Conservation (phyloP, 2,888 invertebrate species). For the Leucoptera coffeella region DNA sequence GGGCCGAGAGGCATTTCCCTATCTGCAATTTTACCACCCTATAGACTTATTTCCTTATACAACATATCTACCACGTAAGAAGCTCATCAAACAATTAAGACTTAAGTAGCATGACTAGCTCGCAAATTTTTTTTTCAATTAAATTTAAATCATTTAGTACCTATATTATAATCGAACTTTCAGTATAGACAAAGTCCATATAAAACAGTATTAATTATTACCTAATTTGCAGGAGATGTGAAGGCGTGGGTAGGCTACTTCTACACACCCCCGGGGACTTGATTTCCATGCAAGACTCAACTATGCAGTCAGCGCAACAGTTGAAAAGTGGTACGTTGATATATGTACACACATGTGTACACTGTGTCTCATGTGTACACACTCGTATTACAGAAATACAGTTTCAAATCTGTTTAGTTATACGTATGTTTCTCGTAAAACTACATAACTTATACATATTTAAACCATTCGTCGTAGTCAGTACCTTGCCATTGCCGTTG, state of each 20-base stretch:
- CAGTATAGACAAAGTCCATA: too few species aligned
- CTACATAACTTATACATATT: neutral
- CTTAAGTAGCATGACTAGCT: too few species aligned
- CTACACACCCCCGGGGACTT: conserved; percentile 76
- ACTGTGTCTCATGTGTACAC: neutral
- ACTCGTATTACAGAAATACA: neutral
- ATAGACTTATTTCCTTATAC: too few species aligned
- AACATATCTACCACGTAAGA: too few species aligned
- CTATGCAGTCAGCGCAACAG: conserved; percentile 30
- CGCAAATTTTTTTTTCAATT: too few species aligned
- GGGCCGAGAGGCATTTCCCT: too few species aligned
- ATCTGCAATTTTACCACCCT: too few species aligned
- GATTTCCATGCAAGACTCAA: conserved; percentile 65
- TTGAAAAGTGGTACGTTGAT: conserved; percentile 21
- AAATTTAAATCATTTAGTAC: too few species aligned
- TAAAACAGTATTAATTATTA: too few species aligned
- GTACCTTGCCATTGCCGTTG: too few species aligned
- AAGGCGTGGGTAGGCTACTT: conserved; percentile 76
- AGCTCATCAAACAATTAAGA: too few species aligned
- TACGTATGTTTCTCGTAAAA: neutral
- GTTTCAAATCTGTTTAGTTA: neutral
- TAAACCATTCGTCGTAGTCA: neutral
- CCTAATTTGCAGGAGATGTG: conserved; percentile 60
- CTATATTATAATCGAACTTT: too few species aligned
- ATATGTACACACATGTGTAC: neutral